phyloP scores from a whole-genome alignment of 1,140 invertebrate genomes.

The Drosophila leontia region DNA sequence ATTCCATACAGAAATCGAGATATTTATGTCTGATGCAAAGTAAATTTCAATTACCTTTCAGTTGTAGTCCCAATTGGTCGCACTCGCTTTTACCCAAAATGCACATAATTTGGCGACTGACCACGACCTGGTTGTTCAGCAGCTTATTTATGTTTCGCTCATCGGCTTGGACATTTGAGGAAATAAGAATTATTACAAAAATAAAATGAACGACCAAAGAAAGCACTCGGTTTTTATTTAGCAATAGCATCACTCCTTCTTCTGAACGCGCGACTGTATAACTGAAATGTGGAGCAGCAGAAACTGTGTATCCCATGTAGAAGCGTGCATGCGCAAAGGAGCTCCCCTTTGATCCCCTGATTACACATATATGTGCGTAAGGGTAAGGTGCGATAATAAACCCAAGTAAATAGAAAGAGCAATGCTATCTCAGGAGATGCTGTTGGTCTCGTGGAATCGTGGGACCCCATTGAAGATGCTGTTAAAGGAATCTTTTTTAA shows the following conservation, averaged over 20 bases:
- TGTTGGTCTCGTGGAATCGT: background rate
- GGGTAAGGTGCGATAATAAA: slow-evolving; percentile 10
- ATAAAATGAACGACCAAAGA: slow-evolving; percentile 56
- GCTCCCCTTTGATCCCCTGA: background rate
- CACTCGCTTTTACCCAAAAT: slow-evolving; percentile 85
- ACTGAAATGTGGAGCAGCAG: slow-evolving; percentile 40
- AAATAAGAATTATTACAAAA: slow-evolving; percentile 52
- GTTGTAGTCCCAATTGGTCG: slow-evolving; percentile 85
- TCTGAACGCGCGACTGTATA: slow-evolving; percentile 43
- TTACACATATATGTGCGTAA: slow-evolving; percentile 2
- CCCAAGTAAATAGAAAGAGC: background rate
- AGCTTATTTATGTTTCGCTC: slow-evolving; percentile 78
- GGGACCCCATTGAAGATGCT: background rate
- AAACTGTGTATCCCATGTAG: slow-evolving; percentile 44
- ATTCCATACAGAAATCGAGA: too few relatives aligned
- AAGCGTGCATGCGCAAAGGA: slow-evolving; percentile 48
- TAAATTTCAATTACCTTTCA: slow-evolving; percentile 84
- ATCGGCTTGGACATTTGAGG: slow-evolving; percentile 60
- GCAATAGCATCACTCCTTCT: slow-evolving; percentile 52
- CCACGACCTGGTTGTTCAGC: slow-evolving; percentile 77
- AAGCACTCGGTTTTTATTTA: slow-evolving; percentile 57
- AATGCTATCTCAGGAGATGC: slow-evolving; percentile 9
- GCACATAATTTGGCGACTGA: slow-evolving; percentile 85
- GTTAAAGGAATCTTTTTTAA: background rate
- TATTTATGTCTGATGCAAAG: background rate